Percentiles rank a stretch among this genome's conserved stretches.
Evolutionary conservation across 2,797 vertebrate species (phyloP).

Genomic region (Anguilla obscura): DNA sequence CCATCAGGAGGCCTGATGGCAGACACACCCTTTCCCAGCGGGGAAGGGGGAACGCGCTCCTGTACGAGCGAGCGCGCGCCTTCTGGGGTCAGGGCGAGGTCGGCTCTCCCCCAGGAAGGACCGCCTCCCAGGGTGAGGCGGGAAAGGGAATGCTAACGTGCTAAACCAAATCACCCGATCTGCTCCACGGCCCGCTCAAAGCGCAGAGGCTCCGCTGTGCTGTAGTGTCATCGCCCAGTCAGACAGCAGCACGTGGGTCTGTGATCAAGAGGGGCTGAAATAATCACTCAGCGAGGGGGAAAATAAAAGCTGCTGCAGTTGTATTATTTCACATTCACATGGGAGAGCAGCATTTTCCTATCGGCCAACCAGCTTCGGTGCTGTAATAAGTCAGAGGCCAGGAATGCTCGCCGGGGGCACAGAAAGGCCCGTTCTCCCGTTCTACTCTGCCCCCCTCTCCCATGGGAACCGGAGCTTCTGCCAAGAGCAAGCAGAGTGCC

Average conservation of each 20-base stretch:
- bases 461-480: not conserved
- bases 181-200: not conserved
- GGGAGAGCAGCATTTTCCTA: not conserved
- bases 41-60: not conserved
- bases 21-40: not conserved
- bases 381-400: not conserved
- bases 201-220: not conserved
- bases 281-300: not conserved
- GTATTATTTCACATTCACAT: not conserved
- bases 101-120: not conserved
- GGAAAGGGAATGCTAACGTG: not conserved
- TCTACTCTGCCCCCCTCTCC: not conserved
- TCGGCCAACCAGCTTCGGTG: not conserved
- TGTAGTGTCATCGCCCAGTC: not conserved
- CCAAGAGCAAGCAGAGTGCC: not conserved
- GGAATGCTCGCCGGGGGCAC: not conserved
- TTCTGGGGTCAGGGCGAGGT: not conserved
- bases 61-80: not conserved
- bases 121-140: not conserved
- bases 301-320: not conserved
- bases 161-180: not conserved
- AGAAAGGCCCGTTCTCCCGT: not conserved
- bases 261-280: not conserved
- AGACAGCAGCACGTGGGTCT: not conserved
- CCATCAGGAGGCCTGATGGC: not conserved